These are phyloP conservation scores for Phocoena phocoena DNA, from an alignment of 2,113 vertebrate genomes.

Conservation along the genomic window DNA sequence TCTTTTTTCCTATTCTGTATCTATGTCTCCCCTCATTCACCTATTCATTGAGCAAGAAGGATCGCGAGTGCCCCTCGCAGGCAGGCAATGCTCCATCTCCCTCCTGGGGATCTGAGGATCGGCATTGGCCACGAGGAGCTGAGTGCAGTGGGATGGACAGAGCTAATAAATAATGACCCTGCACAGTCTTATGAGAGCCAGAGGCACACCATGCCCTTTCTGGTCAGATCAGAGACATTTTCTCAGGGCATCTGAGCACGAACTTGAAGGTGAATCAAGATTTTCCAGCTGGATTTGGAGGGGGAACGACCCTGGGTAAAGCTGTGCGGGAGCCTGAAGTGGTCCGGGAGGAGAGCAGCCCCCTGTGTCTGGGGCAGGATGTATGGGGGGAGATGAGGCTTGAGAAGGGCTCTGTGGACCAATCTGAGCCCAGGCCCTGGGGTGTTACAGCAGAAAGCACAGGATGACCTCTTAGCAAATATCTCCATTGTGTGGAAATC, in stretches of 20 bases:
- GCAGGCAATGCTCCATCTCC: not conserved
- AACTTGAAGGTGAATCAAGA: not conserved
- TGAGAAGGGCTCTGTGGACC: not conserved
- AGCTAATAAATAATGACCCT: not conserved
- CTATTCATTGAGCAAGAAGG: not conserved
- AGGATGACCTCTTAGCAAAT: not conserved
- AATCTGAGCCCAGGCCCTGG: accelerated
- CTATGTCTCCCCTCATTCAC: too few relatives aligned
- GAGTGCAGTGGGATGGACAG: not conserved
- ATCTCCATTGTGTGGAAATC: not conserved
- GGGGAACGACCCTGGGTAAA: not conserved
- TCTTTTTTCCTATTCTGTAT: too few relatives aligned
- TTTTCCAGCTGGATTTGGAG: not conserved
- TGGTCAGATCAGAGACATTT: not conserved
- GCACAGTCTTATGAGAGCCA: not conserved
- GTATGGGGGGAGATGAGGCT: accelerated
- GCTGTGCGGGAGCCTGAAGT: accelerated
- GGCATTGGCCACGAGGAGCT: not conserved
- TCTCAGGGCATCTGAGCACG: not conserved
- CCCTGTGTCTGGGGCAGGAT: accelerated
- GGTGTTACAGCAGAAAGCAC: not conserved
- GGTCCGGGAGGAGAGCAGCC: not conserved
- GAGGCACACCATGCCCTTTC: not conserved
- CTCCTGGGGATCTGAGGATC: not conserved
- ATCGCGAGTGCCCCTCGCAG: not conserved